Base-by-base conservation (phyloP, 2,888 invertebrate species). In the Leucophora obtusa region DNA sequence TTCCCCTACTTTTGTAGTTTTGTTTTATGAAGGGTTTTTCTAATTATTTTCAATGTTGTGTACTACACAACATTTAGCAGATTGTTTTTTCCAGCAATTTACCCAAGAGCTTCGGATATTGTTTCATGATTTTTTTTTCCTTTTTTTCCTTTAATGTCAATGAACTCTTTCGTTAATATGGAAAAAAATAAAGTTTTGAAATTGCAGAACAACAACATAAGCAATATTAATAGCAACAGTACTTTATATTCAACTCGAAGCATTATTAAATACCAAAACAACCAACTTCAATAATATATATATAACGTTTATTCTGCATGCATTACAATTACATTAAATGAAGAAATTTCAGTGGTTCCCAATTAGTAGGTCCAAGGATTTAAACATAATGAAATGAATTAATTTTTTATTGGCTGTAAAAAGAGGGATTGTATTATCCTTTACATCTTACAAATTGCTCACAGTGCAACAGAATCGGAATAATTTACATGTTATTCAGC, bases 111-210 rank as follows among this genome's bases (percentile, higher is more conserved):
- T 77, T 82, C 59, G 33, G 58, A 62, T 79, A 63, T 73, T 58
- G 47, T 59, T 73, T 33, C 43, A 35, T 28, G 7, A 28, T 1
- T 51, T 59, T 58, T 1, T 51, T 63, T 58, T 17, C 47, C 17
- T 53, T 58, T 50, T 6, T 10, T 24, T 14, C 35, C 47, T 5
- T 28, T 62, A 79, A 74, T 77, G 81, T 81, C 73, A 81, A 66
- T 81, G 77, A 81, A 77, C 81, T 74, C 68, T 80, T 75, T 56
- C 17, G 71, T 75, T 63, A 71, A 76, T 66, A 76, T 63, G 43
- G 47, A 28, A 18, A 51, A 65, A 60, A 58, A 54, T 60, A 62
- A 62, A 63, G 28, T n/a, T 47, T 63, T 70, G 54, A 50, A 79
- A 75, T 70, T 71, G 50, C 70, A 74, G 51, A 72, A 69, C 69